Evolutionary conservation across 2,888 invertebrate genomes (phyloP).

Genomic region (Crocallis elinguaria): DNA sequence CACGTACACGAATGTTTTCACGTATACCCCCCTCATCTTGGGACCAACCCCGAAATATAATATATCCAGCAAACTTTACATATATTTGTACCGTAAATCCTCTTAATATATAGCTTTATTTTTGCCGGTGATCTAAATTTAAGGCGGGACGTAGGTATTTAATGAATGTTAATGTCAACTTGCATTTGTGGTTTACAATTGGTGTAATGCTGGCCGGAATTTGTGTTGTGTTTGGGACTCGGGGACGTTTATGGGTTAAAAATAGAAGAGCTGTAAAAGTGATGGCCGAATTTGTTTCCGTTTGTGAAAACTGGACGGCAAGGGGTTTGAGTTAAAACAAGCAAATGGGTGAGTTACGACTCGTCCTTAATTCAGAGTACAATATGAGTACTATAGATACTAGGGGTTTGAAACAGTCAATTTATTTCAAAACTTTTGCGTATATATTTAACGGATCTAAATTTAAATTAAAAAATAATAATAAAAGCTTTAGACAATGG

Average conservation of each 20-base stretch:
- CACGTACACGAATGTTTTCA: slow-evolving; percentile 83
- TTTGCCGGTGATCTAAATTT: slow-evolving; percentile 81
- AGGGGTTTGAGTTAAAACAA: slow-evolving; percentile 39
- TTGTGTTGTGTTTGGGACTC: slow-evolving; percentile 46
- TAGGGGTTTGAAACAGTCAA: no score
- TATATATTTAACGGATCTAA: no score
- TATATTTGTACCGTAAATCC: slow-evolving; percentile 85
- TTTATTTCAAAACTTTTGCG: no score
- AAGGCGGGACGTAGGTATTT: slow-evolving; percentile 74
- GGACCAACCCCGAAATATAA: slow-evolving; percentile 82
- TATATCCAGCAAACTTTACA: slow-evolving; percentile 84
- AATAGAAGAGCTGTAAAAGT: slow-evolving; percentile 36
- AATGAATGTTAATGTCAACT: slow-evolving; percentile 79
- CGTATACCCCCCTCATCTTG: slow-evolving; percentile 78
- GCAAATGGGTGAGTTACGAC: slow-evolving; percentile 26
- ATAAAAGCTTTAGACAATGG: no score
- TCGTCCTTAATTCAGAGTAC: background rate
- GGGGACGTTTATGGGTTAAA: slow-evolving; percentile 42
- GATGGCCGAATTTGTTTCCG: slow-evolving; percentile 28
- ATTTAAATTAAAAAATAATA: no score
- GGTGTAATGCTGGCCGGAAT: slow-evolving; percentile 57
- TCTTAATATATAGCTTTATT: slow-evolving; percentile 83
- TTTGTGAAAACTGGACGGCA: slow-evolving; percentile 11
- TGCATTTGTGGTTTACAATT: slow-evolving; percentile 67
- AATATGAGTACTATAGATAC: background rate